Evolutionary conservation across 2,888 invertebrate genomes (phyloP), one percentile per base, ranked within the genome.

Genomic region (Ennomos quercinarius): DNA sequence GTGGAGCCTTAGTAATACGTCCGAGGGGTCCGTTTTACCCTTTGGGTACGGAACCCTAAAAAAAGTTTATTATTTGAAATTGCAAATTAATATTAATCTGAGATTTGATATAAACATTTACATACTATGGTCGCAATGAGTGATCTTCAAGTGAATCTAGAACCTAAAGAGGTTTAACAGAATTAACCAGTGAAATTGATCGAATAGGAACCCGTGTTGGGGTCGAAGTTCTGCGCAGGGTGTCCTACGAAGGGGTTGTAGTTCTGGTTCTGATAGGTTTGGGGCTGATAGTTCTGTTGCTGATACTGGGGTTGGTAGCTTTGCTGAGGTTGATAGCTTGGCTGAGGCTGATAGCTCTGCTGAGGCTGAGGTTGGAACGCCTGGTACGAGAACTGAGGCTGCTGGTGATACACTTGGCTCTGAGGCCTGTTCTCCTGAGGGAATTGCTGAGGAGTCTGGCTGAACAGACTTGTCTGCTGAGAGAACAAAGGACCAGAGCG

Each of bases 201-300:
- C 65, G 95, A 94, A 84, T 97, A 97, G 6, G 97, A 97, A 12
- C 96, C 97, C 60, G 95, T 94, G 78, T 90, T 94, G 43, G 96
- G 94, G 76, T 97, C 95, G 64, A 96, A 93, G 77, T 96, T 96
- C 66, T 94, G 93, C 0, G 96, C 95, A 0, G 96, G 96, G 82
- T 96, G 96, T 12, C 95, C 95, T 51, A 89, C 77, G 76, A 94
- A 95, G 10, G 93, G 91, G 68, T 91, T 89, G 71, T 50, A 85
- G 86, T 84, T 84, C 63, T 90, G 91, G 13, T 63, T 68, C 61
- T 85, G 84, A 59, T 84, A 79, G 62, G 74, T 80, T 50, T 82
- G 78, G 84, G 83, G 66, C 86, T 89, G 77, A 48, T 77, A 76
- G 40, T 61, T 76, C 42, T 72, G 80, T 54, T 74, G 65, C 50